Conservation (phyloP, 1,140 invertebrate genomes). For the Geopemphigus sp. region DNA sequence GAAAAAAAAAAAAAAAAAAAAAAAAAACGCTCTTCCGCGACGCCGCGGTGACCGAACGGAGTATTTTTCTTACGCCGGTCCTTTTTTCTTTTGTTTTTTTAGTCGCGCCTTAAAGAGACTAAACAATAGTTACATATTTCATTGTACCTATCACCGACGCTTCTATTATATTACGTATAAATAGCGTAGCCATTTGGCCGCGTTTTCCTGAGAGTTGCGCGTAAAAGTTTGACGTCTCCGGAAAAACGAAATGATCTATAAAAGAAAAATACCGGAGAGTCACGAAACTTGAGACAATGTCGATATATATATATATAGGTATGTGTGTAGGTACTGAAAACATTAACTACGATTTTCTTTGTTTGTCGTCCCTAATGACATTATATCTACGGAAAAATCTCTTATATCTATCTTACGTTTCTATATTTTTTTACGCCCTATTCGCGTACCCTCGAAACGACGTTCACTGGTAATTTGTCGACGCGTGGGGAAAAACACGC, state of each 20-base stretch:
- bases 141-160: background rate
- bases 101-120: background rate
- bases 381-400: background rate
- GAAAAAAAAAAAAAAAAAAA: no score
- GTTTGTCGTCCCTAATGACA: slow-evolving; percentile 14
- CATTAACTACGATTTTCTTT: slow-evolving; percentile 17
- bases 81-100: background rate
- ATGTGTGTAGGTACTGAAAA: background rate
- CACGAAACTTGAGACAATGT: no score
- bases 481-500: background rate
- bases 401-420: background rate
- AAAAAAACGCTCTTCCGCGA: no score
- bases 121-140: slow-evolving; percentile 19
- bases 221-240: slow-evolving; percentile 17
- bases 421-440: background rate
- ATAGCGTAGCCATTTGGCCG: background rate
- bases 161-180: background rate
- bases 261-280: background rate
- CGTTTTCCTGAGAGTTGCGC: background rate
- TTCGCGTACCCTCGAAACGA: background rate
- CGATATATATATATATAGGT: no score
- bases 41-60: no score
- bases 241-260: slow-evolving; percentile 16
- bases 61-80: no score
- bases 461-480: background rate